Percentiles rank a stretch among this genome's conserved stretches.
phyloP scores from a whole-genome alignment of 2,888 invertebrate genomes.

The Phalera bucephala region DNA sequence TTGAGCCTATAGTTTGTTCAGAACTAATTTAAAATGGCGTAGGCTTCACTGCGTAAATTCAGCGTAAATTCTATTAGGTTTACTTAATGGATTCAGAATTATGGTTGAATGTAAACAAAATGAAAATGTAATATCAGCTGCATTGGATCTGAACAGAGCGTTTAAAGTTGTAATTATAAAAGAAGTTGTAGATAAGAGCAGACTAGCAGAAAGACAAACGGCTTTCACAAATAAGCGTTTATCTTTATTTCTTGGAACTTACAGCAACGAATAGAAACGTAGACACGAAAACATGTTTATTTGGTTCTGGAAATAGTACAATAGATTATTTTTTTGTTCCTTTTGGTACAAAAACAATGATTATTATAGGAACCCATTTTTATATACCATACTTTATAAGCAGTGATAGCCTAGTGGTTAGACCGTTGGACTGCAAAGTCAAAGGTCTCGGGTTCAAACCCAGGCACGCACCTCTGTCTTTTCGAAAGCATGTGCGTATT shows the following conservation, averaged over 20 bases:
- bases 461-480: too few species aligned
- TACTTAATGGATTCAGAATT: neutral
- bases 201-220: conserved; percentile 19
- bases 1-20: neutral
- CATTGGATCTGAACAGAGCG: neutral
- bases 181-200: conserved; percentile 6
- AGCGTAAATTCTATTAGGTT: neutral
- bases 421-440: too few species aligned
- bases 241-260: conserved; percentile 28
- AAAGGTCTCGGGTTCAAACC: too few species aligned
- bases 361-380: neutral
- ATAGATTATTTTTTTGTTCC: conserved; percentile 5
- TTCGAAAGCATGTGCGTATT: too few species aligned
- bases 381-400: neutral
- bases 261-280: conserved; percentile 21
- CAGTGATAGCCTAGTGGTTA: too few species aligned
- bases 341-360: neutral
- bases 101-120: neutral
- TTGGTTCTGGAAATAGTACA: conserved; percentile 10
- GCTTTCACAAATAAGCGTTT: conserved; percentile 30
- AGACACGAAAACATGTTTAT: conserved; percentile 34
- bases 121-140: neutral
- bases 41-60: neutral
- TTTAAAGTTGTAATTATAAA: too few species aligned
- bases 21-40: neutral